A percentile compares a stretch with the other conserved stretches of the same genome.
These are phyloP conservation scores for Microctenopoma lineatum DNA, from an alignment of 2,797 vertebrate species.

Conservation along the genomic window DNA sequence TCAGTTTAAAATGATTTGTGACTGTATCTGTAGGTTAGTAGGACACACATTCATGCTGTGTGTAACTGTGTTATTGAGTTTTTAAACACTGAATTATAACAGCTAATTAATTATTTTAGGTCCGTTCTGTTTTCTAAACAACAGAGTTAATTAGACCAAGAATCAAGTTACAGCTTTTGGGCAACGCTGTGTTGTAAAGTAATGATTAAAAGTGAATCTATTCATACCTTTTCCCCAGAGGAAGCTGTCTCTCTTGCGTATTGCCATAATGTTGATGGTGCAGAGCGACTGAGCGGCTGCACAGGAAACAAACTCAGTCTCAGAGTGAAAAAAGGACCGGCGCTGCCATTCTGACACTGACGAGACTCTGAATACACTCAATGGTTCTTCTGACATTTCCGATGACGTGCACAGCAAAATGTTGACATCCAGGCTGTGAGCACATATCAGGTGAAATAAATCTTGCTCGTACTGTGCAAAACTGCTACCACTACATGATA, in stretches of 20 bases:
- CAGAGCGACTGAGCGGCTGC: conserved; percentile 54
- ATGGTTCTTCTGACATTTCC: neutral
- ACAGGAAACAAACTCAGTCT: conserved; percentile 65
- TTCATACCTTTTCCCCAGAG: conserved; percentile 83
- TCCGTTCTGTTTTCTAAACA: neutral
- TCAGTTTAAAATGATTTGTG: neutral
- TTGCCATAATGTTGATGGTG: conserved; percentile 71
- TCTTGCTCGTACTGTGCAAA: conserved; percentile 9
- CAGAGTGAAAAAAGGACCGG: conserved; percentile 37
- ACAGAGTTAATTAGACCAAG: neutral
- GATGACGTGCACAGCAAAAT: conserved; percentile 30
- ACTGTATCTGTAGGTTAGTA: neutral
- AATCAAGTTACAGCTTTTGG: neutral
- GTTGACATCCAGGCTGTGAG: conserved; percentile 6
- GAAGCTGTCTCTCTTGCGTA: conserved; percentile 83
- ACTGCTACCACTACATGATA: neutral
- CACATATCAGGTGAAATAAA: neutral
- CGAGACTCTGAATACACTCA: neutral
- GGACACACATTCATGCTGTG: neutral
- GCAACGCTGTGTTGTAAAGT: neutral
- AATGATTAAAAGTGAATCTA: neutral
- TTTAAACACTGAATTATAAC: neutral
- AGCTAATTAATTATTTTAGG: neutral
- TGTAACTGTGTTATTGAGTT: neutral
- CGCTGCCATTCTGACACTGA: conserved; percentile 29